A percentile compares a stretch with the other conserved stretches of the same genome.
Conservation (phyloP, 2,888 invertebrate genomes). For the Girardia tigrina region DNA sequence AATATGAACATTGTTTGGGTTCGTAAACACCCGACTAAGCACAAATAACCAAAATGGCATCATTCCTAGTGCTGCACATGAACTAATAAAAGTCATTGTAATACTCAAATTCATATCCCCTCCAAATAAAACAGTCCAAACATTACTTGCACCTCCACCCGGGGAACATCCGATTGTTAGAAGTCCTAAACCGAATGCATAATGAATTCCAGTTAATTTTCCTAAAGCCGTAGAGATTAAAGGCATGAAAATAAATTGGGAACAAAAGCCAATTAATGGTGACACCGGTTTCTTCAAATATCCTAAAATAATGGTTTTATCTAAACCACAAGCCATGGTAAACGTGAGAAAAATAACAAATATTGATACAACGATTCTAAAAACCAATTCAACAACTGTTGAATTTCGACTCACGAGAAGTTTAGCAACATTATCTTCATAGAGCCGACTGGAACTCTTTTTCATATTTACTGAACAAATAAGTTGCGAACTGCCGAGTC, state of each 20-base stretch:
- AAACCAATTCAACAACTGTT: background rate
- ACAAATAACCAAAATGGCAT: slow-evolving; percentile 51
- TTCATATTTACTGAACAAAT: background rate
- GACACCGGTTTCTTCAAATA: slow-evolving; percentile 37
- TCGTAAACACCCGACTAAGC: slow-evolving; percentile 44
- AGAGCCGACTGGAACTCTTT: background rate
- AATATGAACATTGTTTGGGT: slow-evolving; percentile 39
- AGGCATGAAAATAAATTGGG: slow-evolving; percentile 38
- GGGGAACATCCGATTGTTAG: slow-evolving; percentile 37
- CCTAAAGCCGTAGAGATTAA: slow-evolving; percentile 34
- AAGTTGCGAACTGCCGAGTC: background rate
- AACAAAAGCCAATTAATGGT: slow-evolving; percentile 36
- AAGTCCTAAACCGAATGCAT: slow-evolving; percentile 38
- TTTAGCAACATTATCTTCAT: background rate
- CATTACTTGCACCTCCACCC: slow-evolving; percentile 38
- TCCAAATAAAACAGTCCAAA: slow-evolving; percentile 37
- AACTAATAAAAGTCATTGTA: slow-evolving; percentile 38
- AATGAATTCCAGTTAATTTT: background rate
- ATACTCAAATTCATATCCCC: slow-evolving; percentile 38
- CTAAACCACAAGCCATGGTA: slow-evolving; percentile 34
- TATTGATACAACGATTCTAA: background rate
- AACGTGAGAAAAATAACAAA: slow-evolving; percentile 28
- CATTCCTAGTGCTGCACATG: slow-evolving; percentile 42
- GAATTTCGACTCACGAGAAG: background rate
- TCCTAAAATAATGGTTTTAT: slow-evolving; percentile 26